phyloP scores from a whole-genome alignment of 2,113 vertebrate species.

The Abramis brama region DNA sequence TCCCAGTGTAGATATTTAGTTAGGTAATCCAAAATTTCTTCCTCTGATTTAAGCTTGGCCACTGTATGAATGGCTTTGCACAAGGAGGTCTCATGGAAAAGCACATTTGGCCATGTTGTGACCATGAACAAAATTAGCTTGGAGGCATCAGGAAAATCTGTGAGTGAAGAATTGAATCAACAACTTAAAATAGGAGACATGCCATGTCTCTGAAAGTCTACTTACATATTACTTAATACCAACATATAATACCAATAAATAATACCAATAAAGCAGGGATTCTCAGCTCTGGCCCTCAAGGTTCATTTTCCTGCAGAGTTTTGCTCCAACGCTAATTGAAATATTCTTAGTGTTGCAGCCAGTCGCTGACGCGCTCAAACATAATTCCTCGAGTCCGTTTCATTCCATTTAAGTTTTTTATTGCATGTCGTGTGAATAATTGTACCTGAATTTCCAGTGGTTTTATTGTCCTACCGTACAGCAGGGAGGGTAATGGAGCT shows the following conservation, averaged over 20 bases:
- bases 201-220: background rate
- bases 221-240: too few relatives aligned
- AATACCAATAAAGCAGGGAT: background rate
- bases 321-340: too few relatives aligned
- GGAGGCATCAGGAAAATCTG: conserved; percentile 86
- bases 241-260: background rate
- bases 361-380: too few relatives aligned
- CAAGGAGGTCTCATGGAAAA: conserved; percentile 75
- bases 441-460: too few relatives aligned
- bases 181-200: background rate
- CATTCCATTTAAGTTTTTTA: too few relatives aligned
- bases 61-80: conserved; percentile 86
- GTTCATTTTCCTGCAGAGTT: too few relatives aligned
- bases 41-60: conserved; percentile 77
- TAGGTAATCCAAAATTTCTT: conserved; percentile 77
- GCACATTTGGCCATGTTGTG: conserved; percentile 85
- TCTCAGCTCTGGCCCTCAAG: too few relatives aligned
- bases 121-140: conserved; percentile 88
- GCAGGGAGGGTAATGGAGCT: too few relatives aligned
- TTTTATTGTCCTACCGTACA: too few relatives aligned
- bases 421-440: too few relatives aligned
- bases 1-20: conserved; percentile 86
- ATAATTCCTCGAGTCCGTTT: too few relatives aligned
- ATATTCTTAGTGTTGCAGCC: too few relatives aligned
- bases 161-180: background rate